Percentiles rank a stretch among this genome's conserved stretches.
Conservation (phyloP, 2,113 vertebrate genomes). For the Nycticorax nycticorax region DNA sequence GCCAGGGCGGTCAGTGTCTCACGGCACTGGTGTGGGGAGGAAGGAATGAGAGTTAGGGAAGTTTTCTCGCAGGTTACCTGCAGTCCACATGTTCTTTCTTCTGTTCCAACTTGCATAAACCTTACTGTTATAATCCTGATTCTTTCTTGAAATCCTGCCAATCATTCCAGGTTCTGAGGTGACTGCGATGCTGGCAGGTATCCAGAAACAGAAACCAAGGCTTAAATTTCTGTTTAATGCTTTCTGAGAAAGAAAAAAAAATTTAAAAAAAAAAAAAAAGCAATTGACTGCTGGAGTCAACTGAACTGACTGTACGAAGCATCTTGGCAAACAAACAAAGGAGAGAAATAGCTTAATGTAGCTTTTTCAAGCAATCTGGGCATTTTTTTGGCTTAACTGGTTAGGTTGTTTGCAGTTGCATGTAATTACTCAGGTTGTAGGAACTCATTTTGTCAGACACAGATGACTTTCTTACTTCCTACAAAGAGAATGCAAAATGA, state of each 20-base stretch:
- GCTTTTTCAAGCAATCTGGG: constrained; percentile 9
- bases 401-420: constrained; percentile 18
- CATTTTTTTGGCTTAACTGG: constrained; percentile 34
- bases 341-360: constrained; percentile 1
- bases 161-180: background rate
- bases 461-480: background rate
- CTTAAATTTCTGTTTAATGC: constrained; percentile 23
- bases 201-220: background rate
- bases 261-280: no score
- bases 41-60: background rate
- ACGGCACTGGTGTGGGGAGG: background rate
- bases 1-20: background rate
- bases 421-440: constrained; percentile 20
- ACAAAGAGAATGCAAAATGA: constrained; percentile 17
- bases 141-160: background rate
- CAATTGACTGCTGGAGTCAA: background rate
- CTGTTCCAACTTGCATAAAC: constrained; percentile 23
- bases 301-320: background rate
- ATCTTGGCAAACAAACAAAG: constrained; percentile 39
- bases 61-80: background rate
- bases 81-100: background rate
- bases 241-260: background rate
- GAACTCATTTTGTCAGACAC: background rate
- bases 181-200: background rate
- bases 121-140: background rate